Percentiles rank a stretch among this genome's conserved stretches.
These are phyloP conservation scores for Phorcus lineatus DNA, from an alignment of 2,888 invertebrate species.

Conservation along the genomic window DNA sequence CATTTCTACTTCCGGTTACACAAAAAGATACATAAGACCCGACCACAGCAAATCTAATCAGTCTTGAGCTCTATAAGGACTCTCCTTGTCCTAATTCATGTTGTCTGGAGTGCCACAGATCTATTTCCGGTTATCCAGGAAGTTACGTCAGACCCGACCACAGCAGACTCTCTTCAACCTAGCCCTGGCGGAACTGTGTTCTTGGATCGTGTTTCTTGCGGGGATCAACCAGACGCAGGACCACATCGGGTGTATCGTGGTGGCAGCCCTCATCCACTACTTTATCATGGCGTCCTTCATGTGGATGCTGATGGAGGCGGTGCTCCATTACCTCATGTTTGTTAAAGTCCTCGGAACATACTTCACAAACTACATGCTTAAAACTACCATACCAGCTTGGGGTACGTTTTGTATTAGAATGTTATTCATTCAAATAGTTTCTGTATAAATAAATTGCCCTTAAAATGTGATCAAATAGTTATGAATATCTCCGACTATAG, in stretches of 20 bases:
- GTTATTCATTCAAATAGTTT: no score
- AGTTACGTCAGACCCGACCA: slow-evolving; percentile 81
- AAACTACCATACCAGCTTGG: slow-evolving; percentile 82
- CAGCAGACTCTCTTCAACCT: slow-evolving; percentile 82
- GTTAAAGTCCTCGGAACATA: slow-evolving; percentile 82
- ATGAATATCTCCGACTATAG: background rate
- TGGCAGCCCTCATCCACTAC: slow-evolving; percentile 82
- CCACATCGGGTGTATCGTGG: slow-evolving; percentile 78
- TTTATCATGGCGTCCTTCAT: slow-evolving; percentile 78
- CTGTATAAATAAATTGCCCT: background rate
- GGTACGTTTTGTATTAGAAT: slow-evolving; percentile 70
- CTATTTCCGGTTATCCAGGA: slow-evolving; percentile 57
- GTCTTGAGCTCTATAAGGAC: no score
- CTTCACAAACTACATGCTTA: slow-evolving; percentile 80
- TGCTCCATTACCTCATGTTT: slow-evolving; percentile 82
- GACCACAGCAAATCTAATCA: no score
- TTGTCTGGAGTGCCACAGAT: background rate
- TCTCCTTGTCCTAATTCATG: no score
- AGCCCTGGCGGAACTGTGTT: slow-evolving; percentile 79
- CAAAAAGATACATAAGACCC: no score
- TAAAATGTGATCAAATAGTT: background rate
- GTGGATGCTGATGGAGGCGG: slow-evolving; percentile 84
- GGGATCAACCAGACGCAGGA: slow-evolving; percentile 69
- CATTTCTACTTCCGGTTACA: no score
- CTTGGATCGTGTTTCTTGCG: slow-evolving; percentile 77